phyloP scores from a whole-genome alignment of 2,888 invertebrate genomes.

The Ceratothoa steindachneri region DNA sequence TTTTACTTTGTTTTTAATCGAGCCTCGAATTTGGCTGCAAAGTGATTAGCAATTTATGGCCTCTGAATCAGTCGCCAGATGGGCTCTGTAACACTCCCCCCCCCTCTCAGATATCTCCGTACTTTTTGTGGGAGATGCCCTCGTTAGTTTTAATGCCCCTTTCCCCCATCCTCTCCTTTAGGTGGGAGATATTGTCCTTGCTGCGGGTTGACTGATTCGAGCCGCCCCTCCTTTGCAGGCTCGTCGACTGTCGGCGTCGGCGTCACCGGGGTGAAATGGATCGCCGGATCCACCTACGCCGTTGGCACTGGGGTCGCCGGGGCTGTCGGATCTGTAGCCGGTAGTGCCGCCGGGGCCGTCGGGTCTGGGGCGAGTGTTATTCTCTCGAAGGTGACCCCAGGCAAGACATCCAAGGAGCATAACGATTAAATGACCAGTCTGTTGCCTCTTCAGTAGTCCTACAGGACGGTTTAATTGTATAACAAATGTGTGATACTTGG shows the following conservation, averaged over 20 bases:
- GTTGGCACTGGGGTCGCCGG: neutral
- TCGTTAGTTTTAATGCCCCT: too few species aligned
- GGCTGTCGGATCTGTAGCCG: neutral
- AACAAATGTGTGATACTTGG: too few species aligned
- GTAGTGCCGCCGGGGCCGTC: neutral
- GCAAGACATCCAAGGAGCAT: neutral
- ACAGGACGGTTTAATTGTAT: too few species aligned
- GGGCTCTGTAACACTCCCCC: neutral
- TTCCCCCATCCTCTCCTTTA: too few species aligned
- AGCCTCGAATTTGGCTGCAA: neutral
- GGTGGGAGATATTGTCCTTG: too few species aligned
- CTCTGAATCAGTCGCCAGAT: neutral
- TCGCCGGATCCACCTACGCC: conserved; percentile 1
- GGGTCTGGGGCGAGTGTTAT: neutral
- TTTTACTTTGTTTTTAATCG: neutral
- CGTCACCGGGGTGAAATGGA: neutral
- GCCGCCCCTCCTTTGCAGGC: neutral
- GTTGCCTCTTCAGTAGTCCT: too few species aligned
- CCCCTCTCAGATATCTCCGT: too few species aligned
- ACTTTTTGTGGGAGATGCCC: too few species aligned
- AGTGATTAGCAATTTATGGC: neutral
- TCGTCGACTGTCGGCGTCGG: neutral
- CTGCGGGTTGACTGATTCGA: too few species aligned
- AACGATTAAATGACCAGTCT: too few species aligned
- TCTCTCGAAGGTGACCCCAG: neutral